Evolutionary conservation across 2,113 vertebrate genomes (phyloP).

Genomic region (Phocoena sinus): DNA sequence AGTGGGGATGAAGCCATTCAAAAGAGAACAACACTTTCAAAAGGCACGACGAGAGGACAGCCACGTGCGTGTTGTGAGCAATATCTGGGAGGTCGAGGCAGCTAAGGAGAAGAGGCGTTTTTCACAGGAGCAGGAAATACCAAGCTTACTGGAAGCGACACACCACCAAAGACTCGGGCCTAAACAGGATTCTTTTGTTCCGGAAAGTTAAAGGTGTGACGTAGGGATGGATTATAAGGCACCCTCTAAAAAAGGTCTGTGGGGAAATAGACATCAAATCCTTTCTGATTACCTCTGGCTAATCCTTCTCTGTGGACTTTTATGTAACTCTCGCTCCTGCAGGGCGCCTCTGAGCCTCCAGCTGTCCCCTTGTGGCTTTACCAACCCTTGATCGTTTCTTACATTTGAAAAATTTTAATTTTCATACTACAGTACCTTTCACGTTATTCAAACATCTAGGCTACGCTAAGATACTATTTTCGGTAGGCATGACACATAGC

Average conservation of each 20-base stretch:
- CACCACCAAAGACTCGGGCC: background rate
- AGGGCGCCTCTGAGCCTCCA: conserved; percentile 62
- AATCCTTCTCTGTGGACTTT: conserved; percentile 75
- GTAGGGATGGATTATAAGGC: conserved; percentile 65
- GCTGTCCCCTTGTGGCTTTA: conserved; percentile 64
- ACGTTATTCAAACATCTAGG: conserved; percentile 61
- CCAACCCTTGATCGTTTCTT: conserved; percentile 65
- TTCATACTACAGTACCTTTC: conserved; percentile 53
- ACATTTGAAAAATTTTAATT: conserved; percentile 37
- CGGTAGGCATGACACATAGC: conserved; percentile 61
- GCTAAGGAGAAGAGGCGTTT: background rate
- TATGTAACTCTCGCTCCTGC: conserved; percentile 74
- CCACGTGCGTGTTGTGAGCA: background rate
- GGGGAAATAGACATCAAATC: conserved; percentile 71
- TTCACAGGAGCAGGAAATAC: background rate
- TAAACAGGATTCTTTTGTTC: conserved; percentile 65
- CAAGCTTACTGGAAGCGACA: background rate
- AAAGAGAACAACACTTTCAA: conserved; percentile 9
- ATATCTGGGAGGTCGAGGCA: background rate
- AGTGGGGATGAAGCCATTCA: background rate
- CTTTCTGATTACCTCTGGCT: conserved; percentile 74
- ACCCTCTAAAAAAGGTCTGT: conserved; percentile 69
- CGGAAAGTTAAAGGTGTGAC: conserved; percentile 72
- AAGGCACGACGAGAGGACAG: background rate
- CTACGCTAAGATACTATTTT: conserved; percentile 65